A percentile compares a stretch with the other conserved stretches of the same genome.
Conservation (phyloP, 2,113 vertebrate genomes). For the Alligator sinensis region DNA sequence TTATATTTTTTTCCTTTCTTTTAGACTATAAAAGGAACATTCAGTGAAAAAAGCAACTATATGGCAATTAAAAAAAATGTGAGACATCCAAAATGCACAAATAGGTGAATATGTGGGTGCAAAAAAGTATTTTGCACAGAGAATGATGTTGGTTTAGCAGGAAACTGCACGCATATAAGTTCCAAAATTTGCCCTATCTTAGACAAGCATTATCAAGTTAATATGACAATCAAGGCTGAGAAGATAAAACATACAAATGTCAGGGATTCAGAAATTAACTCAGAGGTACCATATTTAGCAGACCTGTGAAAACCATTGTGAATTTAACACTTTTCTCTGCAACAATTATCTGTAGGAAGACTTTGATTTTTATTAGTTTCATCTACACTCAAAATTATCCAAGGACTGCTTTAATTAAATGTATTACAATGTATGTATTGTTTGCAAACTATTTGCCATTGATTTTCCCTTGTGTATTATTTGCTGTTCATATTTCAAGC, state of each 20-base stretch:
- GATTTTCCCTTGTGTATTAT: constrained; percentile 20
- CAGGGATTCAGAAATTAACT: constrained; percentile 59
- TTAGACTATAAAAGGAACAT: background rate
- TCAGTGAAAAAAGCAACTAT: background rate
- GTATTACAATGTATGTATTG: background rate
- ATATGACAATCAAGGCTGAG: constrained; percentile 24
- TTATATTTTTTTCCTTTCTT: background rate
- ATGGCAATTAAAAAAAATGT: background rate
- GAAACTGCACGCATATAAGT: background rate
- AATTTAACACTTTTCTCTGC: background rate
- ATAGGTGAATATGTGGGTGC: constrained; percentile 25
- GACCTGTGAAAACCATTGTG: background rate
- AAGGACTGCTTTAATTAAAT: background rate
- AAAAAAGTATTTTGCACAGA: background rate
- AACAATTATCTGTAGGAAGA: background rate
- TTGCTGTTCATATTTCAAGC: background rate
- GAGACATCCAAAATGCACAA: background rate
- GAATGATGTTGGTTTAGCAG: background rate
- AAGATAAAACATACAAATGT: background rate
- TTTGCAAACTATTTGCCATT: constrained; percentile 15
- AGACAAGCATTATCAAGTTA: constrained; percentile 23
- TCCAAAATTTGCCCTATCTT: background rate
- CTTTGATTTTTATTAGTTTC: background rate
- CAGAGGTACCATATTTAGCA: constrained; percentile 15
- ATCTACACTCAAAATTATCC: background rate